phyloP scores from a whole-genome alignment of 2,888 invertebrate genomes.

The Polydrusus cervinus region DNA sequence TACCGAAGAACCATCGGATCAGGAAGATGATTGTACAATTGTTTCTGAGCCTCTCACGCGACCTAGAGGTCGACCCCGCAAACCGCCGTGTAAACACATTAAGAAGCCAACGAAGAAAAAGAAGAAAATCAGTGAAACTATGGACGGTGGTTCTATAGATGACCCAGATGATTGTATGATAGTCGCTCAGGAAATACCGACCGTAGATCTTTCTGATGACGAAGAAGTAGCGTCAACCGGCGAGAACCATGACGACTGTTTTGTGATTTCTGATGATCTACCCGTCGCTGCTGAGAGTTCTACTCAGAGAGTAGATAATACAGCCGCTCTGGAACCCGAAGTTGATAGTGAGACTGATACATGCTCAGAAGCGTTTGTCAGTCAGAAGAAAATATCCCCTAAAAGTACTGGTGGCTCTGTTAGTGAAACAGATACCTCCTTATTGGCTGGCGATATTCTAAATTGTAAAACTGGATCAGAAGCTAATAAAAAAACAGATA shows the following conservation, averaged over 20 bases:
- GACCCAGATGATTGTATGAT: slow-evolving; percentile 18
- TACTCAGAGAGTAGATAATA: neutral
- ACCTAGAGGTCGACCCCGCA: neutral
- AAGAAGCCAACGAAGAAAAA: too few relatives aligned
- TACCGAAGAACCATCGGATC: slow-evolving; percentile 5
- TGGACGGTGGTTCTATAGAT: neutral
- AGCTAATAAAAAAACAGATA: neutral
- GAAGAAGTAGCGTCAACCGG: neutral
- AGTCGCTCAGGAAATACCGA: slow-evolving; percentile 1
- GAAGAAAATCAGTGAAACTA: too few relatives aligned
- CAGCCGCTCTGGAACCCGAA: neutral
- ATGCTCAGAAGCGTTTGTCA: neutral
- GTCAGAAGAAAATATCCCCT: neutral
- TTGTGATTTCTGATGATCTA: slow-evolving; percentile 1
- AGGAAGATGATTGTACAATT: slow-evolving; percentile 18
- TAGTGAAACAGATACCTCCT: slow-evolving; percentile 2
- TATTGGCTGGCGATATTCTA: neutral
- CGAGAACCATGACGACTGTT: neutral
- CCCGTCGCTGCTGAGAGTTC: neutral
- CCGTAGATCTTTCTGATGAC: slow-evolving; percentile 26
- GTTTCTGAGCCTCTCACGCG: neutral
- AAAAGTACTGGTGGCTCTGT: neutral
- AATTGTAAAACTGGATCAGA: neutral
- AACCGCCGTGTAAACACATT: neutral
- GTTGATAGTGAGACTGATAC: slow-evolving; percentile 11